These are phyloP conservation scores for Hyperoplus immaculatus DNA, from an alignment of 2,797 vertebrate species.

Conservation along the genomic window DNA sequence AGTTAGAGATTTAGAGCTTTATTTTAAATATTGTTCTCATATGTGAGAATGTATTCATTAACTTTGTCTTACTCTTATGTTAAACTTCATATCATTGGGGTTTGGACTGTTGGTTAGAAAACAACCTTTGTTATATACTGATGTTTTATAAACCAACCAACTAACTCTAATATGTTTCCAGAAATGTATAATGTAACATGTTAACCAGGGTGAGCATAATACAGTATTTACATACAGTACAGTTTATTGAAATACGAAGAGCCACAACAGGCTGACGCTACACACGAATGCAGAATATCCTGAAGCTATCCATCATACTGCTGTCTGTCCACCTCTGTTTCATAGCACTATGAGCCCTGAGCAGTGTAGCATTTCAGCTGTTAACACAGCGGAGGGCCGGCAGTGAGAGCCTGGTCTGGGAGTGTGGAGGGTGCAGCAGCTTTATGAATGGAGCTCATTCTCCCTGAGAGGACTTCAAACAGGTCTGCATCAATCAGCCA, in stretches of 20 bases:
- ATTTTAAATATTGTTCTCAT: neutral
- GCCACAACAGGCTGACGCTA: constrained; percentile 30
- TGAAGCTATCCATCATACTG: constrained; percentile 53
- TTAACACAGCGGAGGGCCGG: constrained; percentile 76
- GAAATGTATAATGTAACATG: neutral
- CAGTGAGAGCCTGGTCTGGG: constrained; percentile 55
- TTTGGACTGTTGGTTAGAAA: neutral
- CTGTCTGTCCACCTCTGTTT: constrained; percentile 62
- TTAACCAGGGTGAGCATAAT: neutral
- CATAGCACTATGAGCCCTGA: constrained; percentile 58
- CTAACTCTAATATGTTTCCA: neutral
- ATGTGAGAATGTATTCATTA: neutral
- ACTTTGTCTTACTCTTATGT: neutral
- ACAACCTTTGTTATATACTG: neutral
- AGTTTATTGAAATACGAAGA: constrained; percentile 44
- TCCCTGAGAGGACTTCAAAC: constrained; percentile 81
- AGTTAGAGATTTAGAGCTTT: neutral
- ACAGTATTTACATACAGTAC: constrained; percentile 7
- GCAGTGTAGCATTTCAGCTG: constrained; percentile 79
- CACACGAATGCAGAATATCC: constrained; percentile 46
- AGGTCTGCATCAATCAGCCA: constrained; percentile 76
- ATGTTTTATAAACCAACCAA: constrained; percentile 13
- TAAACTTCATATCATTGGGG: neutral
- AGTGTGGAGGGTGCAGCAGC: constrained; percentile 53
- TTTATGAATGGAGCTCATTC: constrained; percentile 81